phyloP scores from a whole-genome alignment of 2,113 vertebrate species.

The Mormyrus iriodes region DNA sequence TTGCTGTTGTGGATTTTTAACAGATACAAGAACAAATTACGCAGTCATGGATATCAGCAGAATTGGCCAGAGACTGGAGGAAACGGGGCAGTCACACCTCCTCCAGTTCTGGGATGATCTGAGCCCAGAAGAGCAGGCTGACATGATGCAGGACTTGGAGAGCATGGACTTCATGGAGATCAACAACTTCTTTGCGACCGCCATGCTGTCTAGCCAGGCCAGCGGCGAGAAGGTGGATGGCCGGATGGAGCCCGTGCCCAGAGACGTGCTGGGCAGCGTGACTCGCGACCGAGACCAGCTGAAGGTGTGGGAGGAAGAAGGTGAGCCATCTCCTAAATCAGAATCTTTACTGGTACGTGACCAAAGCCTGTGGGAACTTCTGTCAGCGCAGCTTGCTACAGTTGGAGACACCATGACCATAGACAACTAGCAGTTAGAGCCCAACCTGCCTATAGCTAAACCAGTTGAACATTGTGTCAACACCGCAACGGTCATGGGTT shows the following conservation, averaged over 20 bases:
- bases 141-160: conserved; percentile 62
- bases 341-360: neutral
- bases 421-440: neutral
- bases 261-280: conserved; percentile 79
- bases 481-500: neutral
- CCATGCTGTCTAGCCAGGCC: conserved; percentile 56
- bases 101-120: conserved; percentile 76
- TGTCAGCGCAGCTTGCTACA: neutral
- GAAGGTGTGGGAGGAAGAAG: conserved; percentile 73
- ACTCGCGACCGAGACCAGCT: conserved; percentile 69
- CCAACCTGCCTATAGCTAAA: neutral
- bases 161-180: conserved; percentile 74
- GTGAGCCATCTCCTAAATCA: conserved; percentile 48
- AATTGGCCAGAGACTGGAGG: conserved; percentile 52
- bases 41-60: conserved; percentile 55
- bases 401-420: neutral
- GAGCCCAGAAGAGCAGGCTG: conserved; percentile 51
- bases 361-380: neutral
- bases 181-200: conserved; percentile 69
- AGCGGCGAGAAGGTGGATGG: conserved; percentile 67
- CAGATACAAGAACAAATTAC: neutral
- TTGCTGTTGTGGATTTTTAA: neutral
- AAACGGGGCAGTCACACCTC: conserved; percentile 73
- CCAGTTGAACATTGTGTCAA: neutral
- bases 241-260: conserved; percentile 79